These are phyloP conservation scores for Drosophila quadrilineata DNA, from an alignment of 1,140 invertebrate species.

Conservation along the genomic window DNA sequence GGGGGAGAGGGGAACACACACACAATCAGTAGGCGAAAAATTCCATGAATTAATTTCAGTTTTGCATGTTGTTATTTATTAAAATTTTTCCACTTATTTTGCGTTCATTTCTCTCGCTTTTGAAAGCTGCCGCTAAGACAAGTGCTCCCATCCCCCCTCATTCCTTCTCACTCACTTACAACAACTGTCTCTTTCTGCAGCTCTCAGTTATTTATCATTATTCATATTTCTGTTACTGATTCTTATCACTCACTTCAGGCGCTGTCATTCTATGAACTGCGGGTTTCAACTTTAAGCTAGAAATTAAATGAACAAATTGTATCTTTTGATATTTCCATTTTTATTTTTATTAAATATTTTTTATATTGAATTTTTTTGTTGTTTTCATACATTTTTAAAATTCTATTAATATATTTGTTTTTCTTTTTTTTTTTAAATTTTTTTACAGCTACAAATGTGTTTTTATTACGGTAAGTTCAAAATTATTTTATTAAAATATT, in stretches of 20 bases:
- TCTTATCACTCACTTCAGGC: constrained; percentile 51
- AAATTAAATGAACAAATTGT: not conserved
- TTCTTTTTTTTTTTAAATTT: constrained; percentile 31
- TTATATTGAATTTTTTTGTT: constrained; percentile 24
- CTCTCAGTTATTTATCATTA: constrained; percentile 36
- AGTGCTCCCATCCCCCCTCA: constrained; percentile 7
- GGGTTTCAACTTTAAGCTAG: not conserved
- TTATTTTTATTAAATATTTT: constrained; percentile 56
- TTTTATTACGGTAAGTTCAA: constrained; percentile 68
- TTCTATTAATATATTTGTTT: constrained; percentile 49
- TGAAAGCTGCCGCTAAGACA: constrained; percentile 53
- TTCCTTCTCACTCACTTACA: no score
- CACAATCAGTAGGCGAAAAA: constrained; percentile 52
- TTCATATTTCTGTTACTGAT: constrained; percentile 38
- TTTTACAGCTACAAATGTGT: constrained; percentile 64
- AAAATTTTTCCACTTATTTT: constrained; percentile 71
- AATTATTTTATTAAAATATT: constrained; percentile 15
- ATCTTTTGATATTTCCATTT: constrained; percentile 54
- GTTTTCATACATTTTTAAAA: constrained; percentile 67
- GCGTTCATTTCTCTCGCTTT: constrained; percentile 61
- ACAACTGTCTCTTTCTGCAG: no score
- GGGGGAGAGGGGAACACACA: not conserved
- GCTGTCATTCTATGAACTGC: not conserved
- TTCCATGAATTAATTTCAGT: constrained; percentile 81
- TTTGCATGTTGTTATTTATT: constrained; percentile 81